These are phyloP conservation scores for Apomyelois bistriatella DNA, from an alignment of 2,888 invertebrate genomes.

Conservation along the genomic window DNA sequence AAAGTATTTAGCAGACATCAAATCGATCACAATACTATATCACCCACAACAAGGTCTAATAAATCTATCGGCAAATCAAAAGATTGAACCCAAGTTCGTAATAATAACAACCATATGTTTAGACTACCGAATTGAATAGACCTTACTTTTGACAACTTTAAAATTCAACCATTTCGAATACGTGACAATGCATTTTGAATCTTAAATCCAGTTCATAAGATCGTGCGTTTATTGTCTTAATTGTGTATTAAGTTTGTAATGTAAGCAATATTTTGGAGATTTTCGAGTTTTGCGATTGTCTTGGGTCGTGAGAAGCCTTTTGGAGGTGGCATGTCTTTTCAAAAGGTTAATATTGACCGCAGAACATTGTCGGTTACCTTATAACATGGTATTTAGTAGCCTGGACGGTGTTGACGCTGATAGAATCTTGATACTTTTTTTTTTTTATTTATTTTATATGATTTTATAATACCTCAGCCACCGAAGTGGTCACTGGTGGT, in stretches of 20 bases:
- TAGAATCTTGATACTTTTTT: slow-evolving; percentile 45
- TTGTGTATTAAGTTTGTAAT: slow-evolving; percentile 20
- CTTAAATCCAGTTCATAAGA: not conserved
- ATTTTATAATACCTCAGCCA: too few species aligned
- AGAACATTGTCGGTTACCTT: slow-evolving; percentile 57
- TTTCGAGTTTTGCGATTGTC: slow-evolving; percentile 49
- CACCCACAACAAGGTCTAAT: slow-evolving; percentile 41
- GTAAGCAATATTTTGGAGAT: slow-evolving; percentile 53
- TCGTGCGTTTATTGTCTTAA: slow-evolving; percentile 17
- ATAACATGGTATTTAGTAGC: slow-evolving; percentile 65
- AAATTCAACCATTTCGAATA: not conserved
- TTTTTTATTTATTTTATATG: too few species aligned
- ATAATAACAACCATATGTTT: slow-evolving; percentile 51
- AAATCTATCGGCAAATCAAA: slow-evolving; percentile 43
- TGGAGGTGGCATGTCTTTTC: slow-evolving; percentile 36
- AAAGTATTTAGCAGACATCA: slow-evolving; percentile 34
- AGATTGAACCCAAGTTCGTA: slow-evolving; percentile 55
- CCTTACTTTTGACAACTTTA: slow-evolving; percentile 30
- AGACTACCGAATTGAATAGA: slow-evolving; percentile 44
- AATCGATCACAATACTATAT: slow-evolving; percentile 42
- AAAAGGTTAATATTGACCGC: slow-evolving; percentile 60
- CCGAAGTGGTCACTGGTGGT: too few species aligned
- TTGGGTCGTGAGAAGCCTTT: slow-evolving; percentile 61
- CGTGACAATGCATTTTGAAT: slow-evolving; percentile 23
- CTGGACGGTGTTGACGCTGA: slow-evolving; percentile 18